Evolutionary conservation across 2,888 invertebrate species (phyloP).

Genomic region (Poecilus cupreus): DNA sequence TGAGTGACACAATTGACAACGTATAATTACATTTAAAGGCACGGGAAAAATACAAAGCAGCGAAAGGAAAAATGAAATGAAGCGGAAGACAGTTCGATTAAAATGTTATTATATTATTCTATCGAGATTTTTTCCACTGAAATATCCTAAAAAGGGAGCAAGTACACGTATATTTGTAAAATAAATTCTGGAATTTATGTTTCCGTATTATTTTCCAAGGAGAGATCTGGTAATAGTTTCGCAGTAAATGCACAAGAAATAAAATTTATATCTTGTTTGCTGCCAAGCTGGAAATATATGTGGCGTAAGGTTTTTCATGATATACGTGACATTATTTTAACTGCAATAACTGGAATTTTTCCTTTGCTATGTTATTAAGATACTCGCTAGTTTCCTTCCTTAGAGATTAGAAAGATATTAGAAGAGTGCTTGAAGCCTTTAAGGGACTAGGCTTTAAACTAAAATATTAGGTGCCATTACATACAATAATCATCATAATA

Average conservation of each 20-base stretch:
- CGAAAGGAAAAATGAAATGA: too few species aligned
- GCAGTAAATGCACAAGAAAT: slow-evolving; percentile 30
- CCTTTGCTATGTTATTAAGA: neutral
- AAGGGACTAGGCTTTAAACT: too few species aligned
- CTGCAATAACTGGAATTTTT: neutral
- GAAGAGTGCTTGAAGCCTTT: too few species aligned
- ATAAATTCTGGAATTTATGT: neutral
- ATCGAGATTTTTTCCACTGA: too few species aligned
- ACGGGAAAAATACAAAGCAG: too few species aligned
- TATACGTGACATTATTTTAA: slow-evolving; percentile 24
- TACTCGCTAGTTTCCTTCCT: neutral
- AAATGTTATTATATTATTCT: too few species aligned
- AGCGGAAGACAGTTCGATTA: too few species aligned
- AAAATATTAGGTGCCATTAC: too few species aligned
- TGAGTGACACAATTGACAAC: neutral
- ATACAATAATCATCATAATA: too few species aligned
- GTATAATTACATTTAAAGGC: too few species aligned
- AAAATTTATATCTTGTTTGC: slow-evolving; percentile 30
- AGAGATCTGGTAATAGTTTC: neutral
- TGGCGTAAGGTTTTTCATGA: neutral
- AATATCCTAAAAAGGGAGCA: too few species aligned
- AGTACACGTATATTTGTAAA: too few species aligned
- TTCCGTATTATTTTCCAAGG: neutral
- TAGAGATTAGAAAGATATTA: neutral
- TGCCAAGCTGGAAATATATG: neutral